Base-by-base conservation (phyloP, 2,797 vertebrate genomes). In the Semaprochilodus insignis region DNA sequence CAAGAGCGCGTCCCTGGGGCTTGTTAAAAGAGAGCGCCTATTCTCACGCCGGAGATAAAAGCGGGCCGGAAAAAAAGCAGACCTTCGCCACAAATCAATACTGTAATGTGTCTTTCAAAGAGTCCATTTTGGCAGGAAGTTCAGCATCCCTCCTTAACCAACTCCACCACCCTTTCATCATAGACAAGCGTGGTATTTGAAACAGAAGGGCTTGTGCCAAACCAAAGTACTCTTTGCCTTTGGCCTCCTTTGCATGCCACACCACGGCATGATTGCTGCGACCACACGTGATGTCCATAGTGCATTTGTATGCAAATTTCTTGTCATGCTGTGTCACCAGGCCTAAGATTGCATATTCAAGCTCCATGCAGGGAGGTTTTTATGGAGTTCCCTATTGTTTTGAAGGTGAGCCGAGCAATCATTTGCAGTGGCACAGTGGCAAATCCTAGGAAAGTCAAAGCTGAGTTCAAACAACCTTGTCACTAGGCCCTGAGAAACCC, bases 1-100 rank as follows among this genome's bases (percentile, higher is more conserved):
- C 93, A 92, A 90, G 93, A 93, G 91, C 87, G 86, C 87, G 88
- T 92, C 93, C 92, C 91, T 6, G 15, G 91, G 92, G 90, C 87
- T 81, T 77, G 89, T 88, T 92, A 91, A 83, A 66, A 80, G 51
- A 63, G 27, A 73, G 59, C 10, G 55, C 60, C 63, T 66, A 54
- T 70, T 83, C 75, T 72, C 66, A 66, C 27, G 48, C 13, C n/a
- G 31, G 34, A 51, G 54, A 82, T 65, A 54, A 70, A 60, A 78
- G 77, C 65, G 2, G 65, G 65, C 10, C 17, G 25, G 36, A 69
- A 57, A 51, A 27, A 65, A 77, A 71, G 57, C 14, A 59, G 40
- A 44, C 57, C 57, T 63, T 63, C 21, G 8, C 81, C 48, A 54
- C 81, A 73, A 77, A 77, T 82, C 67, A 78, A 77, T 71, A 71